Percentiles rank a stretch among this genome's conserved stretches.
phyloP scores from a whole-genome alignment of 2,113 vertebrate species.

The Lycaon pictus region DNA sequence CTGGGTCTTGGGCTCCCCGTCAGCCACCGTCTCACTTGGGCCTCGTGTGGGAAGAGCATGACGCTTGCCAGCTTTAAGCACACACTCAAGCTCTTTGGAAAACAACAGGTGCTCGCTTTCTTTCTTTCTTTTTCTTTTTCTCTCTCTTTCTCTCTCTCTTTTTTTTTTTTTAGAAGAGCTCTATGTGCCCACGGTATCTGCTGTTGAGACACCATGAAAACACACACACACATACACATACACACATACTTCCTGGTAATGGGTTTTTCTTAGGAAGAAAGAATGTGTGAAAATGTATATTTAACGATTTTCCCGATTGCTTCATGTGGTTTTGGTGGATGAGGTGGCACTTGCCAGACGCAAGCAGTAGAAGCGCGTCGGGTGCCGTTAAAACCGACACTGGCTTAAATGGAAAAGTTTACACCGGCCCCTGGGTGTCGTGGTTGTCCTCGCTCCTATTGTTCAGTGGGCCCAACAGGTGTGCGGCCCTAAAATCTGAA shows the following conservation, averaged over 20 bases:
- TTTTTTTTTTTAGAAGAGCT: background rate
- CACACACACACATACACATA: background rate
- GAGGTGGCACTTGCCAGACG: background rate
- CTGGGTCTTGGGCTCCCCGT: background rate
- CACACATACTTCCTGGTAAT: background rate
- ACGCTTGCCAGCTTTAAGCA: background rate
- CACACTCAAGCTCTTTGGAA: background rate
- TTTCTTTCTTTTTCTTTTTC: background rate
- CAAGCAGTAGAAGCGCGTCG: background rate
- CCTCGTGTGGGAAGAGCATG: background rate
- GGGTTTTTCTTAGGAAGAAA: background rate
- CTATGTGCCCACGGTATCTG: background rate
- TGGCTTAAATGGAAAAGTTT: background rate
- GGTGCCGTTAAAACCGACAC: background rate
- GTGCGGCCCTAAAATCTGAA: background rate
- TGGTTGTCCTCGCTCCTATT: background rate
- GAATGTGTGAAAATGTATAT: background rate
- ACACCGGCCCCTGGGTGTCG: background rate
- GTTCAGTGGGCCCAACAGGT: background rate
- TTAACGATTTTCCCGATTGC: background rate
- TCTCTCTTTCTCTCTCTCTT: background rate
- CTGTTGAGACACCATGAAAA: background rate
- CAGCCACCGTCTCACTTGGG: background rate
- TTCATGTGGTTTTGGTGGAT: background rate
- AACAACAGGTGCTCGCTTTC: background rate